Evolutionary conservation across 2,113 vertebrate genomes (phyloP), one percentile per base, ranked within the genome.

Genomic region (Dicaeum eximium): DNA sequence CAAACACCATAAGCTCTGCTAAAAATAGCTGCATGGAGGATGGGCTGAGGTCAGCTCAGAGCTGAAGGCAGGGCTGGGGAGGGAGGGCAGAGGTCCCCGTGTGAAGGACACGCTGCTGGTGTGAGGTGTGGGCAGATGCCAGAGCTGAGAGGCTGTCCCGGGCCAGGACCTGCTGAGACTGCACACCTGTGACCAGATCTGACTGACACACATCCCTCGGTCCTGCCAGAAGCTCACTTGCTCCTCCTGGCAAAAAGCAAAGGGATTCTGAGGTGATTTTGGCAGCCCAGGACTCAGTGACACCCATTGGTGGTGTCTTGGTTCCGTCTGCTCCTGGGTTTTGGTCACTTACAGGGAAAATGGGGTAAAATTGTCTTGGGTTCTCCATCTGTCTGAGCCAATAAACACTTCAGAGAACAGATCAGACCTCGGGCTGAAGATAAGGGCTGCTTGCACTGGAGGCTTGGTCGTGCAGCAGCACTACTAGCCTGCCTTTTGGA

Each of bases 11-110:
- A 65, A 92, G 67, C 84, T 69, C 78, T 87, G 82, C 79, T 93
- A 79, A 93, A 92, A 90, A 92, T 54, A 93, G 12, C 30, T 30
- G 75, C 13, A 2, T 21, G 53, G 56, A 79, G 75, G 86, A 64
- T 77, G 81, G 92, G 60, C 79, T 89, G 69, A 91, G 72, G 72
- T 69, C 91, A 83, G 84, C 13, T 5, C 71, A 23, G 8, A 78
- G 92, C 71, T 20, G 12, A 15, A 87, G 81, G 54, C 58, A 25
- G 22, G 75, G 51, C 70, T 86, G 2, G 1, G 53, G 4, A 93
- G 30, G 37, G 69, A 82, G n/a, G 62, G 56, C 65, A 74, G 88
- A 75, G 16, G 8, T 16, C 50, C 31, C 60, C 54, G 48, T 0
- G 1, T 28, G 80, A 91, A 92, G 80, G 35, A 16, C 80, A 82